Base-by-base conservation (phyloP, 2,113 vertebrate genomes). In the Pedionomus torquatus region DNA sequence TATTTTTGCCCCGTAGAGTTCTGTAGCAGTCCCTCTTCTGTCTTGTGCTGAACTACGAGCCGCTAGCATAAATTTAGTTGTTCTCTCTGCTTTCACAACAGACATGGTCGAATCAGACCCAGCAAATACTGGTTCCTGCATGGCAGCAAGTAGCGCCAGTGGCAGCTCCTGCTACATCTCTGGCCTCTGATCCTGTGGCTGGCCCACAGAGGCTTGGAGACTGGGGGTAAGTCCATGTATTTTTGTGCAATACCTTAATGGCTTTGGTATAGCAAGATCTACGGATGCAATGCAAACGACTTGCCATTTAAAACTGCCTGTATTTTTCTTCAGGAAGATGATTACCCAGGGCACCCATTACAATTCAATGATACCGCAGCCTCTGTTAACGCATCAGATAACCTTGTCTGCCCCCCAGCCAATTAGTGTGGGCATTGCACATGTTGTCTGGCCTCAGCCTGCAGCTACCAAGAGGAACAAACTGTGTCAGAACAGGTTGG, bases 361-460 rank as follows among this genome's bases (percentile, higher is more conserved):
- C 97, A 99, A 95, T 95, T 99, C 99, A 81, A 57, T 99, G 98
- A 98, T 99, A 96, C 98, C 99, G 10, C 99, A 99, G 79, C 99
- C 99, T 97, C 98, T 99, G 91, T 93, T 99, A 97, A 98, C 99
- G 94, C 99, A 99, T 98, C 99, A 99, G 97, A 99, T 99, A 98
- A 98, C 99, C 94, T 97, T 99, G 96, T 99, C 99, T 48, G 99
- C 99, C 95, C 99, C 99, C 94, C 99, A 99, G 98, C 99, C 99
- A 83, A 99, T 99, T 96, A 99, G 99, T 72, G 98, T 99, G 98
- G 99, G 99, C 97, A 99, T 99, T 89, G 99, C 99, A 97, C 99
- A 99, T 41, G 99, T 99, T 81, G 98, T 99, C 95, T 99, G 99
- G 99, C 99, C 99, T 72, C 99, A 99, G 97, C 99, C 98, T 92